Evolutionary conservation across 2,113 vertebrate species (phyloP).

Genomic region (Smithornis capensis): DNA sequence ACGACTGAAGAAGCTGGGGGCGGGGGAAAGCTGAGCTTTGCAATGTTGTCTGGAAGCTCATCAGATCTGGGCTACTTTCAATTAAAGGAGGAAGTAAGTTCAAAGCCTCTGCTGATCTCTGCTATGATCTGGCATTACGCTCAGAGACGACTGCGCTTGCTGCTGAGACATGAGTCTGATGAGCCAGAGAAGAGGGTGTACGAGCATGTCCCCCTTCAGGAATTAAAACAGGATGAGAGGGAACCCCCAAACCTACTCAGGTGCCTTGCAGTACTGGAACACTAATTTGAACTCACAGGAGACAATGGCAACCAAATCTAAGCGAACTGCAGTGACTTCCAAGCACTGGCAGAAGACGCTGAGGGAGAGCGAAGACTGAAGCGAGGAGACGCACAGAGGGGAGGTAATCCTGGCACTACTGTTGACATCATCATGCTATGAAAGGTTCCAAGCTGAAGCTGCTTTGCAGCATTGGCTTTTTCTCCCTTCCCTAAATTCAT

Average conservation of each 20-base stretch:
- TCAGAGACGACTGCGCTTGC: background rate
- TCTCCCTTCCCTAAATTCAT: background rate
- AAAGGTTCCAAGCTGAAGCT: background rate
- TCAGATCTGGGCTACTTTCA: background rate
- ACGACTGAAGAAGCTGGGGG: background rate
- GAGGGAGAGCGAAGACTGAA: background rate
- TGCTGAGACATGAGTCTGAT: background rate
- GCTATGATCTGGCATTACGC: background rate
- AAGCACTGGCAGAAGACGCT: background rate
- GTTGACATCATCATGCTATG: background rate
- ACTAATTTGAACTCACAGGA: background rate
- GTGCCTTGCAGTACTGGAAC: background rate
- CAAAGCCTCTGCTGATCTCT: slow-evolving; percentile 9
- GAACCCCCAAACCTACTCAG: background rate
- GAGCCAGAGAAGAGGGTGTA: background rate
- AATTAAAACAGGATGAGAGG: background rate
- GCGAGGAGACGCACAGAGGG: background rate
- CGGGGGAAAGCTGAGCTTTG: slow-evolving; percentile 36
- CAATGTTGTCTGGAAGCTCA: slow-evolving; percentile 26
- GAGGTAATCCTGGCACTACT: background rate
- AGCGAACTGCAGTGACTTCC: background rate
- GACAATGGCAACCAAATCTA: background rate
- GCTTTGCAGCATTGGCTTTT: background rate
- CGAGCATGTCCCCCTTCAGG: background rate
- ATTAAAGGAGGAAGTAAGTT: slow-evolving; percentile 5